Conservation (phyloP, 35 echinoderm and acorn worm genomes). For the Lytechinus variegatus region DNA sequence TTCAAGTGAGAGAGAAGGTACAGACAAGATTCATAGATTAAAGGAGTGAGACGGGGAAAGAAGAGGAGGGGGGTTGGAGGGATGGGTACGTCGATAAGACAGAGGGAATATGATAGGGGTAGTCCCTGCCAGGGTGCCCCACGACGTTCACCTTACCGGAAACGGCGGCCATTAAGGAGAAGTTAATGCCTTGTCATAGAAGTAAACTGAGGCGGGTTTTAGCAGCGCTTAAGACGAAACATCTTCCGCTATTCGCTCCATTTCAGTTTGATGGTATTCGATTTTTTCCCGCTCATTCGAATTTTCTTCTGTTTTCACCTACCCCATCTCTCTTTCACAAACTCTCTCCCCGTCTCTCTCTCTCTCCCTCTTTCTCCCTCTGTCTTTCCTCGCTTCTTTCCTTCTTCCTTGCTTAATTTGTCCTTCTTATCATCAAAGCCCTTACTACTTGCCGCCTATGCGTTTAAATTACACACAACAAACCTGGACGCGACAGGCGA, state of each 20-base stretch:
- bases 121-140: not conserved
- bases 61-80: not conserved
- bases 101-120: conserved; percentile 23
- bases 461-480: not conserved
- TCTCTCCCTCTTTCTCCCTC: not conserved
- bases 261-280: conserved; percentile 56
- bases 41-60: not conserved
- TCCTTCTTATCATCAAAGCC: not conserved
- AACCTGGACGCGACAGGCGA: not conserved
- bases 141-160: conserved; percentile 25
- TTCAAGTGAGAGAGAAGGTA: not conserved
- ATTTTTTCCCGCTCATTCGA: conserved; percentile 48
- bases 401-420: not conserved
- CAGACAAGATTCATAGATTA: not conserved
- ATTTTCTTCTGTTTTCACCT: conserved; percentile 45
- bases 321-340: not conserved
- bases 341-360: not conserved
- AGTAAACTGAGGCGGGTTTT: conserved; percentile 55
- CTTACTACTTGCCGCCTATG: not conserved
- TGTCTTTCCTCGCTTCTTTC: not conserved
- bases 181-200: conserved; percentile 48
- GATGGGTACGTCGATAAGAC: not conserved
- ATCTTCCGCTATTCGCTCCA: conserved; percentile 51
- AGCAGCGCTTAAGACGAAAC: conserved; percentile 50
- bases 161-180: conserved; percentile 53